A percentile compares a stretch with the other conserved stretches of the same genome.
phyloP scores from a whole-genome alignment of 2,113 vertebrate genomes.

The Erythrocercus mccallii region DNA sequence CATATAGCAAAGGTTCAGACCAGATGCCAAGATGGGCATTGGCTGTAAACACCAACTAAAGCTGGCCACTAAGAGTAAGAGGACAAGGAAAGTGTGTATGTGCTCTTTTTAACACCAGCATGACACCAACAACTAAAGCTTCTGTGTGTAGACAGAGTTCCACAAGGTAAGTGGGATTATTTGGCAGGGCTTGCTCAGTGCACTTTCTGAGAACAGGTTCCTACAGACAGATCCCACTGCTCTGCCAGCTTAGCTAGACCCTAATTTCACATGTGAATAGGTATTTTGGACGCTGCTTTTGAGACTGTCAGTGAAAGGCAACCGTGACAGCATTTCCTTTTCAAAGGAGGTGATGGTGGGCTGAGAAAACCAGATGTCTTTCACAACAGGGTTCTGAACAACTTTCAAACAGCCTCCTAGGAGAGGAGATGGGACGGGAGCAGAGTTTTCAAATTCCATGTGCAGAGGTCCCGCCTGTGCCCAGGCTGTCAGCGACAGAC shows the following conservation, averaged over 20 bases:
- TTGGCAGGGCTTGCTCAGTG: neutral
- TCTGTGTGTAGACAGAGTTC: neutral
- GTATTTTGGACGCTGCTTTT: neutral
- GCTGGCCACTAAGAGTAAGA: neutral
- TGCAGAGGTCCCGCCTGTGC: neutral
- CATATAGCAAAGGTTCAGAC: neutral
- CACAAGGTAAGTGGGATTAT: neutral
- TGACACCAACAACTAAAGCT: neutral
- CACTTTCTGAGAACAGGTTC: neutral
- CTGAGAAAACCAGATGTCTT: neutral
- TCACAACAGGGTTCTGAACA: neutral
- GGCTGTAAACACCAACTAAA: neutral
- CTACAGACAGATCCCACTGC: neutral
- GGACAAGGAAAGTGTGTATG: neutral
- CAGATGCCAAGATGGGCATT: neutral
- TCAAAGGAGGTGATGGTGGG: neutral
- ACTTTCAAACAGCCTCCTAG: neutral
- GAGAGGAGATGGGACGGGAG: neutral
- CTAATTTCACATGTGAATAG: neutral
- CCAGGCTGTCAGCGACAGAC: fast-evolving
- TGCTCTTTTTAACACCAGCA: neutral
- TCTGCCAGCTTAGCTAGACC: slow-evolving; percentile 6
- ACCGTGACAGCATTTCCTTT: neutral
- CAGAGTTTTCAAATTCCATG: neutral
- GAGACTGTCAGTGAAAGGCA: neutral